Conservation (phyloP, 2,113 vertebrate species). For the Myocastor coypus region DNA sequence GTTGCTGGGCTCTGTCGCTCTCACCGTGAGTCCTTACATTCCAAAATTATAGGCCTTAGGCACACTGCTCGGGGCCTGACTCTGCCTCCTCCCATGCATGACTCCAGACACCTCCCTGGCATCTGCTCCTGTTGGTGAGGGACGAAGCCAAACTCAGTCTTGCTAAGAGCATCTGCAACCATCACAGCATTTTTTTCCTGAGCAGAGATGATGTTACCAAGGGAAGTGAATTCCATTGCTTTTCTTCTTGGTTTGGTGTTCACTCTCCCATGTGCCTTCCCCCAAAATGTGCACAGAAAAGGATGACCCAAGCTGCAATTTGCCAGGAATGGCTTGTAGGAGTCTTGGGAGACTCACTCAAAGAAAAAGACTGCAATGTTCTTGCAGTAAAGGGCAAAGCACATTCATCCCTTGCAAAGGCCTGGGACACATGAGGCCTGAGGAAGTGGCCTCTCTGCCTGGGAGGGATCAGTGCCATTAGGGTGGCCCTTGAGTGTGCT, state of each 20-base stretch:
- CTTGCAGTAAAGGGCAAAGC: not conserved
- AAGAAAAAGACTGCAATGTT: not conserved
- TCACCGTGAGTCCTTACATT: constrained; percentile 91
- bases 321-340: not conserved
- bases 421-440: not conserved
- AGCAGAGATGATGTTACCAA: not conserved
- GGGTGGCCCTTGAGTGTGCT: not conserved
- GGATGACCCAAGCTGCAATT: not conserved
- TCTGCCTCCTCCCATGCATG: rapidly evolving
- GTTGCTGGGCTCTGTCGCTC: constrained; percentile 95
- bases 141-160: not conserved
- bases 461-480: not conserved
- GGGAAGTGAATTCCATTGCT: not conserved
- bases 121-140: not conserved
- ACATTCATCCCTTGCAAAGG: not conserved
- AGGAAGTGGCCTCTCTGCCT: not conserved
- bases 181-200: not conserved
- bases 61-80: rapidly evolving
- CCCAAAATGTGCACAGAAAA: not conserved
- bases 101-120: not conserved
- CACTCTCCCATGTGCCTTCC: not conserved
- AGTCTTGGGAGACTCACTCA: not conserved
- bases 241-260: not conserved
- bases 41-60: rapidly evolving
- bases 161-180: not conserved